Percentiles rank a stretch among this genome's conserved stretches.
phyloP scores from a whole-genome alignment of 64 coral and sea anemone species.

The Platygyra sinensis region DNA sequence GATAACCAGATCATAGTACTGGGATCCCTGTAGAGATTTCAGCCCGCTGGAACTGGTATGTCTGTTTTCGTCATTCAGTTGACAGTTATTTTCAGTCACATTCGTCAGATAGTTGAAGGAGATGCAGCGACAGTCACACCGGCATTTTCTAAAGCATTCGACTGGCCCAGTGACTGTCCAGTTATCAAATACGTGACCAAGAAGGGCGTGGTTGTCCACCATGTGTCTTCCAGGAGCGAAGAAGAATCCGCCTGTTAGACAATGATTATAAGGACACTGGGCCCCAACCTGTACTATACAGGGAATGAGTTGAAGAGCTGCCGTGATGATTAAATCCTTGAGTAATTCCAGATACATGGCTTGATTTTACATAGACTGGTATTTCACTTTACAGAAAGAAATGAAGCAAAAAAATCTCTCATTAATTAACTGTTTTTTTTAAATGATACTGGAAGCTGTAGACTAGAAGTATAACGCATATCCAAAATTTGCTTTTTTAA shows the following conservation, averaged over 20 bases:
- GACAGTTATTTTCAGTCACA: neutral
- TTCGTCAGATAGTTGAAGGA: neutral
- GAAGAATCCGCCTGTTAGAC: slow-evolving; percentile 2
- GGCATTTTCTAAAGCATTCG: neutral
- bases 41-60: neutral
- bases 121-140: neutral
- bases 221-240: slow-evolving; percentile 14
- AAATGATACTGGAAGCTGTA: too few relatives aligned
- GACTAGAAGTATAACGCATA: too few relatives aligned
- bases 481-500: too few relatives aligned
- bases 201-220: neutral
- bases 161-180: neutral
- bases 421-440: too few relatives aligned
- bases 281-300: too few relatives aligned
- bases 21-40: neutral
- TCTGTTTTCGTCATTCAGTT: slow-evolving; percentile 16
- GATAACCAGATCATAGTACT: slow-evolving; percentile 9
- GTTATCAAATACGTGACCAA: neutral
- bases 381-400: neutral
- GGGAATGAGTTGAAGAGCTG: neutral
- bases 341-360: neutral
- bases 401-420: too few relatives aligned
- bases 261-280: neutral
- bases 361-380: neutral
- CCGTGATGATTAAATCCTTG: neutral